Conservation (phyloP, 2,888 invertebrate species). For the Ctenicera cuprea region DNA sequence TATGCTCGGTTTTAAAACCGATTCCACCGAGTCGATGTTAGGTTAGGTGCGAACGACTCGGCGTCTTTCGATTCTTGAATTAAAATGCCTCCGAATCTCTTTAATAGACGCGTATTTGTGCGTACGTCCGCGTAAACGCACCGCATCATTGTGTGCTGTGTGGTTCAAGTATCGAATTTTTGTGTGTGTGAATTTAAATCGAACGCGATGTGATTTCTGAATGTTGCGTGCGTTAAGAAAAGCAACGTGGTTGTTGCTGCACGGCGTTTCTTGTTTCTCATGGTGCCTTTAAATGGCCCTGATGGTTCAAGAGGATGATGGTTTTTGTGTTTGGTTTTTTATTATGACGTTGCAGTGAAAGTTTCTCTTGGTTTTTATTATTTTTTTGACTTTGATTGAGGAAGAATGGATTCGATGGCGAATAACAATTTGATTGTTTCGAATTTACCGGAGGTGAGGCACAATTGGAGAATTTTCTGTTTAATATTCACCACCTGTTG, state of each 20-base stretch:
- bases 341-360: constrained; percentile 16
- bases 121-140: constrained; percentile 5
- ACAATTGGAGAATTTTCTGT: constrained; percentile 47
- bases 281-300: constrained; percentile 46
- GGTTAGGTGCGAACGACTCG: constrained; percentile 40
- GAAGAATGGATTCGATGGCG: constrained; percentile 66
- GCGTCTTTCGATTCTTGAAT: constrained; percentile 26
- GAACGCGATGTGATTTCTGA: constrained; percentile 32
- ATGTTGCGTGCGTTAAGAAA: constrained; percentile 31
- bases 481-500: constrained; percentile 50
- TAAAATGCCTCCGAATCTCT: constrained; percentile 14
- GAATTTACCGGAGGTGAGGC: constrained; percentile 68
- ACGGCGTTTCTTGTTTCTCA: constrained; percentile 4
- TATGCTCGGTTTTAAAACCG: constrained; percentile 13
- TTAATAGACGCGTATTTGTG: not conserved
- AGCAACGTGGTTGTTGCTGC: constrained; percentile 42
- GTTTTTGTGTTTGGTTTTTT: constrained; percentile 9
- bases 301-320: constrained; percentile 16
- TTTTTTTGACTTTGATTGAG: not conserved
- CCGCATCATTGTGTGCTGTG: not conserved
- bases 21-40: constrained; percentile 26
- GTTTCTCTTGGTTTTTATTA: not conserved
- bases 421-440: constrained; percentile 67
- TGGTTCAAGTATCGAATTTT: constrained; percentile 7
- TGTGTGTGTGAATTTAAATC: constrained; percentile 20